Evolutionary conservation across 2,797 vertebrate species (phyloP).

Genomic region (Epinephelus awoara): DNA sequence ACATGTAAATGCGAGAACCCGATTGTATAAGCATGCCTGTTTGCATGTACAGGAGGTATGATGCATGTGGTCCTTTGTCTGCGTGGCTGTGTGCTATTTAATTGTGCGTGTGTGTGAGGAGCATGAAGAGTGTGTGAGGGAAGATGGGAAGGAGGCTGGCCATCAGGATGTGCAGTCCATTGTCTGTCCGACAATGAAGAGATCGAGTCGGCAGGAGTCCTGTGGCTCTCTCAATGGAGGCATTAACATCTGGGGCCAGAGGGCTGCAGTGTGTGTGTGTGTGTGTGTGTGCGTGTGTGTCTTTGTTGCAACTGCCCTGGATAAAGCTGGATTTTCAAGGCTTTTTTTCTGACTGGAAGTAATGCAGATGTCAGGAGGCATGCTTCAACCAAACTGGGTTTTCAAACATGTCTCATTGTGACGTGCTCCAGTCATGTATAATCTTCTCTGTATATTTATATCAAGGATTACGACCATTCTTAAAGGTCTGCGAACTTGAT

Average conservation of each 20-base stretch:
- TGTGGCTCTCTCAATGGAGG: slow-evolving; percentile 82
- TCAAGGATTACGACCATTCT: slow-evolving; percentile 21
- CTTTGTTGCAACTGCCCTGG: slow-evolving; percentile 49
- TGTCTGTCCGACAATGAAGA: slow-evolving; percentile 86
- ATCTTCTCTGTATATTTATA: slow-evolving; percentile 27
- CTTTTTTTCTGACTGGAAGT: slow-evolving; percentile 32
- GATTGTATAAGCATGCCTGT: not conserved
- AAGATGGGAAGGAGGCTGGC: slow-evolving; percentile 69
- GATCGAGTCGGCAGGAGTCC: slow-evolving; percentile 82
- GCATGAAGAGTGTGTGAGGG: slow-evolving; percentile 47
- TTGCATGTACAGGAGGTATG: not conserved
- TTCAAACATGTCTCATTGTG: slow-evolving; percentile 19
- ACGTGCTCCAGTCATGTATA: slow-evolving; percentile 17
- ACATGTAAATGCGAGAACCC: not conserved
- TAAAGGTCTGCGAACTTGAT: slow-evolving; percentile 40
- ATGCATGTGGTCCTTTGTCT: slow-evolving; percentile 48
- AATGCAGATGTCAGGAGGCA: slow-evolving; percentile 51
- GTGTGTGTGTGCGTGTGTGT: slow-evolving; percentile 34
- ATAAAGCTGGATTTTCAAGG: slow-evolving; percentile 56
- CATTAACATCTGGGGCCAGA: slow-evolving; percentile 86
- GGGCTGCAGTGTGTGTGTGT: slow-evolving; percentile 53
- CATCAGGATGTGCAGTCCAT: slow-evolving; percentile 81
- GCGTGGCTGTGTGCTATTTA: slow-evolving; percentile 33
- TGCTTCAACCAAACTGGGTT: slow-evolving; percentile 27
- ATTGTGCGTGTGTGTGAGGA: slow-evolving; percentile 43